Evolutionary conservation across 2,888 invertebrate genomes (phyloP), one percentile per base, ranked within the genome.

Genomic region (Drosophila hawaiiensis): DNA sequence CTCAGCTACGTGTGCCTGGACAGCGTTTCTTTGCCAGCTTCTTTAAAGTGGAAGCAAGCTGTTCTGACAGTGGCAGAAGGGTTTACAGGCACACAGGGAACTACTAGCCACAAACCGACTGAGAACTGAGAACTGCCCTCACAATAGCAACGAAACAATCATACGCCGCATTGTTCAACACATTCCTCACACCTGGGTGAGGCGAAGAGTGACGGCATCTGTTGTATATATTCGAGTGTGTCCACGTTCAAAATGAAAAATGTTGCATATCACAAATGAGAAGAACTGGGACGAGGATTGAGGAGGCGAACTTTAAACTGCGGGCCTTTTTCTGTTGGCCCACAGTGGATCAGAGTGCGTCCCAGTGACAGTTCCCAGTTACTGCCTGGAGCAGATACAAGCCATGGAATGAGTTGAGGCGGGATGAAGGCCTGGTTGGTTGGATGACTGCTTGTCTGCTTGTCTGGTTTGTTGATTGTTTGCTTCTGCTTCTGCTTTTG

Each of bases 151-250:
- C 56, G 74, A 71, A 89, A 89, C 84, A 86, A 87, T 87, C 84
- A 89, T 87, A 76, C 74, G 90, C 90, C 88, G 86, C 90, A 87
- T 87, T 84, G 90, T 87, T 59, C 72, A 60, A 67, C 61, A 49
- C 50, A 47, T 25, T 25, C 25, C 47, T 25, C 16, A 47, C 73
- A 28, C 39, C 16, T 2, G 29, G 5, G 3, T 19, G 19, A 16
- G 41, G 54, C 31, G 31, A 25, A 58, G 39, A 31, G 22, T 22
- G 50, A 31, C 22, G 49, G 60, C 61, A 35, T 58, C 68, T 76
- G 82, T 77, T 75, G 68, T 82, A 72, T 64, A 61, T 76, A 73
- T 79, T 78, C 78, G 77, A 75, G 72, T 75, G 63, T 76, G 53
- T 49, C 63, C 54, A 58, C 43, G 50, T 56, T 25, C 50, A 59